phyloP scores from a whole-genome alignment of 2,113 vertebrate genomes.

The Dipodomys stephensi region DNA sequence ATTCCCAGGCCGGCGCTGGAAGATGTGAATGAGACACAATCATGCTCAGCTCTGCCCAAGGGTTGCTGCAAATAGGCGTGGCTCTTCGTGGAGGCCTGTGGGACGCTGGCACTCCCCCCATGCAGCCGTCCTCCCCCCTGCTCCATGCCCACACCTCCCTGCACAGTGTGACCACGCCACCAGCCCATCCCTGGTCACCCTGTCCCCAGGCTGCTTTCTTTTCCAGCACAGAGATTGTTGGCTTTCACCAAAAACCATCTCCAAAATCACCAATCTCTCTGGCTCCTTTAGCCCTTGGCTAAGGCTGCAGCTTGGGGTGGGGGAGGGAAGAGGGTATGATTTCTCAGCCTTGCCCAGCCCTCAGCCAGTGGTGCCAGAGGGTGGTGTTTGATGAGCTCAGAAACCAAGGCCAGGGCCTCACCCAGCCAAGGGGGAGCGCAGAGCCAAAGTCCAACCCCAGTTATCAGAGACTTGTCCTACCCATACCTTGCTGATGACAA shows the following conservation, averaged over 20 bases:
- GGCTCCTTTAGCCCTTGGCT: background rate
- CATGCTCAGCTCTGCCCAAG: background rate
- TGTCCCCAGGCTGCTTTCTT: background rate
- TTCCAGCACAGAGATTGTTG: background rate
- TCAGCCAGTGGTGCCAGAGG: conserved; percentile 44
- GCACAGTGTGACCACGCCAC: too few species aligned
- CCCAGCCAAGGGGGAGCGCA: conserved; percentile 66
- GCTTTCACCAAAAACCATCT: conserved; percentile 26
- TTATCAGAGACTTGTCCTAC: conserved; percentile 6
- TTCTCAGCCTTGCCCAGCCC: conserved; percentile 40
- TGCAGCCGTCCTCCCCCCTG: background rate
- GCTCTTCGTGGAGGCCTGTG: conserved; percentile 7
- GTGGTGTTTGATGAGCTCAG: conserved; percentile 70
- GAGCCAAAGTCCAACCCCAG: conserved; percentile 69
- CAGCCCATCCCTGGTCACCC: background rate
- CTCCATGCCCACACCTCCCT: too few species aligned
- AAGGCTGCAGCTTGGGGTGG: conserved; percentile 14
- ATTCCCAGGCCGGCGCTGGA: background rate
- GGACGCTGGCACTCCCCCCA: background rate
- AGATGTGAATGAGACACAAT: background rate
- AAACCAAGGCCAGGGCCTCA: conserved; percentile 75
- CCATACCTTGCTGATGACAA: conserved; percentile 46
- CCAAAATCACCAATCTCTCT: background rate
- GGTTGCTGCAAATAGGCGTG: conserved; percentile 76
- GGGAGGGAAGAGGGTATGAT: conserved; percentile 40